Evolutionary conservation across 2,113 vertebrate genomes (phyloP).

Genomic region (Aythya baeri): DNA sequence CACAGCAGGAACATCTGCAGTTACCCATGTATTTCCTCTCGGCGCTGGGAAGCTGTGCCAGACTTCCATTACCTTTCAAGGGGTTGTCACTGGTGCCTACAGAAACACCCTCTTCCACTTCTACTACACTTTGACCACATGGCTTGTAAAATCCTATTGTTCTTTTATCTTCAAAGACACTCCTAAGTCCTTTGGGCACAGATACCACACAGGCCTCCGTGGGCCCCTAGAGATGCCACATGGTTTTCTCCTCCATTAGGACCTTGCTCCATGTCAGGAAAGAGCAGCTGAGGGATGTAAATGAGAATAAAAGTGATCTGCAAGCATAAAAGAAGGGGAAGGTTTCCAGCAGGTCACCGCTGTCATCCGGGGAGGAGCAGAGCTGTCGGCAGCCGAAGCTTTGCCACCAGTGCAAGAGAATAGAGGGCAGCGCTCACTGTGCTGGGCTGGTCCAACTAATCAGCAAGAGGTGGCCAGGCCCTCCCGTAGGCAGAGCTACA

Average conservation of each 20-base stretch:
- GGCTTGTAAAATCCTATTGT: rapidly evolving
- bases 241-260: not conserved
- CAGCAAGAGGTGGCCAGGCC: not conserved
- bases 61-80: not conserved
- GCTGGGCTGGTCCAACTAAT: not conserved
- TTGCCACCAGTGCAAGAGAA: not conserved
- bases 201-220: not conserved
- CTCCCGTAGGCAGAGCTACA: not conserved
- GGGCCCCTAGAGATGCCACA: not conserved
- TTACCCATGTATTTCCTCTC: rapidly evolving
- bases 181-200: not conserved
- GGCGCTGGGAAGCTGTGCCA: not conserved
- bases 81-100: rapidly evolving
- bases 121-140: not conserved
- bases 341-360: not conserved
- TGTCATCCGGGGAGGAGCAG: not conserved
- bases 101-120: not conserved
- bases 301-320: not conserved
- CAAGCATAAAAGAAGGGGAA: not conserved
- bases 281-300: not conserved
- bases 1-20: not conserved
- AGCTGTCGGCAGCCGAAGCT: not conserved
- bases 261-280: not conserved
- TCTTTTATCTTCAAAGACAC: not conserved
- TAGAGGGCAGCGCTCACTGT: rapidly evolving